These are phyloP conservation scores for Scrobipalpa costella DNA, from an alignment of 2,888 invertebrate genomes.

Conservation along the genomic window DNA sequence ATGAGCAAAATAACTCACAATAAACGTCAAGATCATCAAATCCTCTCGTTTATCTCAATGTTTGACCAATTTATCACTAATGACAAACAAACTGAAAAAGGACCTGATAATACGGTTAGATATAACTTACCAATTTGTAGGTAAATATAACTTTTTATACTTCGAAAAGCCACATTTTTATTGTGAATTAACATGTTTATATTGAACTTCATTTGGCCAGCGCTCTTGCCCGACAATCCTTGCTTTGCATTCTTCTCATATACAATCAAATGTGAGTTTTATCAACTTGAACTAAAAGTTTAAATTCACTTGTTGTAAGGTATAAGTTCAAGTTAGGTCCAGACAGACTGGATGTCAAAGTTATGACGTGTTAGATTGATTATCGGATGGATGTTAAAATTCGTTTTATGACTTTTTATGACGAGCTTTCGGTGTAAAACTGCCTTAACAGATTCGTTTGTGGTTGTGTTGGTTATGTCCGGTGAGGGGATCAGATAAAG, in stretches of 20 bases:
- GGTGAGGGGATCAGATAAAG: constrained; percentile 31
- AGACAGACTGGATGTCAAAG: constrained; percentile 77
- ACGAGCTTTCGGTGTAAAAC: constrained; percentile 69
- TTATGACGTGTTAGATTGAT: constrained; percentile 83
- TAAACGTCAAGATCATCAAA: not conserved
- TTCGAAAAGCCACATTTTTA: constrained; percentile 66
- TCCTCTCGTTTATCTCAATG: not conserved
- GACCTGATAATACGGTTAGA: constrained; percentile 58
- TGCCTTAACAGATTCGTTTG: constrained; percentile 70
- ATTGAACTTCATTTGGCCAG: constrained; percentile 74
- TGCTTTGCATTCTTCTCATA: constrained; percentile 49
- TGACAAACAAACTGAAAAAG: constrained; percentile 55
- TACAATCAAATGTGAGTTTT: not conserved
- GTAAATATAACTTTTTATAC: constrained; percentile 62
- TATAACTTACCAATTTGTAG: constrained; percentile 67
- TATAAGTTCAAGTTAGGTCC: constrained; percentile 59
- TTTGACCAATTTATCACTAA: constrained; percentile 5
- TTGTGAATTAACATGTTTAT: constrained; percentile 79
- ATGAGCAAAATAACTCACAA: no score
- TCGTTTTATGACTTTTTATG: constrained; percentile 79
- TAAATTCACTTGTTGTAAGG: constrained; percentile 37
- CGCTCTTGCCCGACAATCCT: constrained; percentile 58
- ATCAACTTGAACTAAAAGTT: constrained; percentile 36
- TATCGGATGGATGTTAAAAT: constrained; percentile 82
- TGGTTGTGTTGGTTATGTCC: constrained; percentile 51